These are phyloP conservation scores for Venturia canescens DNA, from an alignment of 1,140 invertebrate species.

Conservation along the genomic window DNA sequence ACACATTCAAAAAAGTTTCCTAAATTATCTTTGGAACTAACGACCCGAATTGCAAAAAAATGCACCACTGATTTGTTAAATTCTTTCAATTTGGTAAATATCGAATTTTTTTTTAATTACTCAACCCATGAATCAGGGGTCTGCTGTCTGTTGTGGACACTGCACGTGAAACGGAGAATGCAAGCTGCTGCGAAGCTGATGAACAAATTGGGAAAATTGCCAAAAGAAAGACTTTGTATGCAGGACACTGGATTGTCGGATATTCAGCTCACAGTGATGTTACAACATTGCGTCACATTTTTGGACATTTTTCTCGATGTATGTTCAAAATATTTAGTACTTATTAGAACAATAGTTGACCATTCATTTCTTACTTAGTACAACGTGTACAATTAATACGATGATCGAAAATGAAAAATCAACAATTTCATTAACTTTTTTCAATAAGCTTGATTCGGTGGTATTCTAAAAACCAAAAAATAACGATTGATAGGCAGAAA, in stretches of 20 bases:
- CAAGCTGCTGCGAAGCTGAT: conserved; percentile 86
- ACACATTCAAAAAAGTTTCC: too few relatives aligned
- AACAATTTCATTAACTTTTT: too few relatives aligned
- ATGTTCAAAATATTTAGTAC: conserved; percentile 69
- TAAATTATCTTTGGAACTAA: too few relatives aligned
- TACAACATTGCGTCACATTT: conserved; percentile 83
- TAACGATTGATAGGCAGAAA: conserved; percentile 61
- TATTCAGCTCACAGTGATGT: conserved; percentile 82
- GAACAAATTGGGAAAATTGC: conserved; percentile 92
- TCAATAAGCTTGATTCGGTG: too few relatives aligned
- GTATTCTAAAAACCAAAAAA: too few relatives aligned
- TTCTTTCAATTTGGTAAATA: too few relatives aligned
- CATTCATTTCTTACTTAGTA: conserved; percentile 12
- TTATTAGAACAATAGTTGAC: conserved; percentile 13
- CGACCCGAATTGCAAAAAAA: too few relatives aligned
- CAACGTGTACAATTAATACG: neutral
- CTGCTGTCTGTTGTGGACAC: conserved; percentile 91
- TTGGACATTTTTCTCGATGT: conserved; percentile 87
- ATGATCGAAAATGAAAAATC: neutral
- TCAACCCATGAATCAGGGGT: conserved; percentile 76
- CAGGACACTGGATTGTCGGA: conserved; percentile 87
- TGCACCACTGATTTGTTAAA: too few relatives aligned
- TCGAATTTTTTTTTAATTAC: neutral
- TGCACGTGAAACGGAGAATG: conserved; percentile 87
- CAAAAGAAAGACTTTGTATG: conserved; percentile 88